Conservation (phyloP, 2,888 invertebrate species). For the Brenthis daphne region DNA sequence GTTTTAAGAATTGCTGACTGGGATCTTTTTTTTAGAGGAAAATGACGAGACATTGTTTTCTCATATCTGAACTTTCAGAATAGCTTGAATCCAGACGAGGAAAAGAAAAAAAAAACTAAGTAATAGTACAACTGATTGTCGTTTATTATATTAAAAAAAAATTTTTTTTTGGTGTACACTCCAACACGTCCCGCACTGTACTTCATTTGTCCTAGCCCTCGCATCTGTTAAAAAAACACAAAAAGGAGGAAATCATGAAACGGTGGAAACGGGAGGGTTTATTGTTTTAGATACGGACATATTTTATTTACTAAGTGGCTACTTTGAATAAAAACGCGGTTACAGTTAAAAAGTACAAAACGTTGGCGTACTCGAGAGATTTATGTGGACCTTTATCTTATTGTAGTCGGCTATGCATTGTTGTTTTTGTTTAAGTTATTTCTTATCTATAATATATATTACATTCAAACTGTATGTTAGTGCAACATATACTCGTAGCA, state of each 20-base stretch:
- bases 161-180: neutral
- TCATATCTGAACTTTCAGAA: too few species aligned
- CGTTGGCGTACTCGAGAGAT: constrained; percentile 53
- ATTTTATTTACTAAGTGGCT: constrained; percentile 81
- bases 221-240: constrained; percentile 53
- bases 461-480: too few species aligned
- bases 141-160: too few species aligned
- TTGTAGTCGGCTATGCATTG: constrained; percentile 28
- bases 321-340: constrained; percentile 80
- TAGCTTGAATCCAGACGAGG: too few species aligned
- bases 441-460: neutral
- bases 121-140: too few species aligned
- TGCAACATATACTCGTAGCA: too few species aligned
- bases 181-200: constrained; percentile 33
- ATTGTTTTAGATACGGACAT: constrained; percentile 75
- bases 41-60: too few species aligned
- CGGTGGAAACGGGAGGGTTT: constrained; percentile 63
- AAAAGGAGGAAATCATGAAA: constrained; percentile 52
- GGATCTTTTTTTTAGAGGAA: too few species aligned
- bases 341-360: constrained; percentile 76
- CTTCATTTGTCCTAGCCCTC: constrained; percentile 40
- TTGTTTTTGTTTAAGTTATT: constrained; percentile 17
- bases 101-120: too few species aligned
- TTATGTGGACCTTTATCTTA: constrained; percentile 57
- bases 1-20: too few species aligned